Evolutionary conservation across 2,797 vertebrate species (phyloP).

Genomic region (Ammospiza maritima): DNA sequence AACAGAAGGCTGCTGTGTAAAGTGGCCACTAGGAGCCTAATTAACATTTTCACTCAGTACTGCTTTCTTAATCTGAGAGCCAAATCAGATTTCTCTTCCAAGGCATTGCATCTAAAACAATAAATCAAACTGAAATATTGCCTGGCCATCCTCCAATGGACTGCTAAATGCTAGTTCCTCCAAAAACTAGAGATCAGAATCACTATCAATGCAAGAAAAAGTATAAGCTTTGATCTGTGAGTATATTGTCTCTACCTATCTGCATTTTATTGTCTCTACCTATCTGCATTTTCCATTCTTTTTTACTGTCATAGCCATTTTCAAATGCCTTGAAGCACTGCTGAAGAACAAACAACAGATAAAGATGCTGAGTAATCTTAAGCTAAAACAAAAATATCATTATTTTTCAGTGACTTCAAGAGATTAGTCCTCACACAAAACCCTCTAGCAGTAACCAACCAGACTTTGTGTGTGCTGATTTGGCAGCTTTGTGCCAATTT

Average conservation of each 20-base stretch:
- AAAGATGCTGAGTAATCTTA: not conserved
- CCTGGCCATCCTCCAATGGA: not conserved
- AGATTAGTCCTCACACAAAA: not conserved
- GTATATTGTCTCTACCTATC: not conserved
- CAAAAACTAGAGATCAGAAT: not conserved
- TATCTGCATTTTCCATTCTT: not conserved
- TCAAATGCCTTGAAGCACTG: not conserved
- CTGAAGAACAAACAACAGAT: not conserved
- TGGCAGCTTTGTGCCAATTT: not conserved
- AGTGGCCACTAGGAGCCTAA: not conserved
- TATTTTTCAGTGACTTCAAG: not conserved
- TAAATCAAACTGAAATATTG: not conserved
- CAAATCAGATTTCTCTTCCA: not conserved
- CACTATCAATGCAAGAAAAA: not conserved
- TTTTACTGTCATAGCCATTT: not conserved
- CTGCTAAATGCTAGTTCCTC: not conserved
- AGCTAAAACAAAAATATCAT: not conserved
- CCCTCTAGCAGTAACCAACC: not conserved
- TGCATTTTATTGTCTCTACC: not conserved
- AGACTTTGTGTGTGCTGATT: not conserved
- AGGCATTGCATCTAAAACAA: not conserved
- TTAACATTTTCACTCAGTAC: not conserved
- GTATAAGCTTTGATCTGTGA: not conserved
- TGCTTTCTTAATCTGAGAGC: not conserved
- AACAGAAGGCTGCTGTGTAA: not conserved